phyloP scores from a whole-genome alignment of 2,797 vertebrate species.

The Heteromormyrus szaboi region DNA sequence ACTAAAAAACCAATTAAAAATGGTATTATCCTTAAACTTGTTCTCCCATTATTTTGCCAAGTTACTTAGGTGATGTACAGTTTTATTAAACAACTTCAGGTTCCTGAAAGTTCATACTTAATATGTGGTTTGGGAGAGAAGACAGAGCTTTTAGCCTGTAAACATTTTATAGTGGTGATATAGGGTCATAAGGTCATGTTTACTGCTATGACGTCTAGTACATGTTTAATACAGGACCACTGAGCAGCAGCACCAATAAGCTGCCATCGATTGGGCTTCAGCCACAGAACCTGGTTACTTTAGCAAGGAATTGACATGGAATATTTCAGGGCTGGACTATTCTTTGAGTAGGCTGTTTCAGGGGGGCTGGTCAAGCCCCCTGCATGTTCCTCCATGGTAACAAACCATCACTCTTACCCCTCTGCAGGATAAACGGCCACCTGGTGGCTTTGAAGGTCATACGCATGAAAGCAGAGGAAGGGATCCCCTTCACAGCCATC shows the following conservation, averaged over 20 bases:
- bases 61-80: not conserved
- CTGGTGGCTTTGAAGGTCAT: slow-evolving; percentile 84
- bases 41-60: not conserved
- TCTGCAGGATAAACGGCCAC: slow-evolving; percentile 75
- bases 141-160: not conserved
- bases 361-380: not conserved
- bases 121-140: not conserved
- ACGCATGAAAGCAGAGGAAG: slow-evolving; percentile 76
- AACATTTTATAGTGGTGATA: not conserved
- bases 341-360: not conserved
- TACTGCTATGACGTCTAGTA: slow-evolving; percentile 13
- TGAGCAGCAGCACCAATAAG: not conserved
- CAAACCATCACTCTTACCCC: not conserved
- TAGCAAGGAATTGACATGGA: not conserved
- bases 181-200: not conserved
- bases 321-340: not conserved
- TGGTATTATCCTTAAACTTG: not conserved
- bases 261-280: not conserved
- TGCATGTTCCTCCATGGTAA: not conserved
- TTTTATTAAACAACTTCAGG: not conserved
- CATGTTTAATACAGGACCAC: not conserved
- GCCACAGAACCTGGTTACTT: not conserved
- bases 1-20: not conserved
- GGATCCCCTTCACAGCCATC: slow-evolving; percentile 80
- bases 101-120: not conserved